Evolutionary conservation across 2,888 invertebrate genomes (phyloP), one percentile per base, ranked within the genome.

Genomic region (Nesidiocoris tenuis): DNA sequence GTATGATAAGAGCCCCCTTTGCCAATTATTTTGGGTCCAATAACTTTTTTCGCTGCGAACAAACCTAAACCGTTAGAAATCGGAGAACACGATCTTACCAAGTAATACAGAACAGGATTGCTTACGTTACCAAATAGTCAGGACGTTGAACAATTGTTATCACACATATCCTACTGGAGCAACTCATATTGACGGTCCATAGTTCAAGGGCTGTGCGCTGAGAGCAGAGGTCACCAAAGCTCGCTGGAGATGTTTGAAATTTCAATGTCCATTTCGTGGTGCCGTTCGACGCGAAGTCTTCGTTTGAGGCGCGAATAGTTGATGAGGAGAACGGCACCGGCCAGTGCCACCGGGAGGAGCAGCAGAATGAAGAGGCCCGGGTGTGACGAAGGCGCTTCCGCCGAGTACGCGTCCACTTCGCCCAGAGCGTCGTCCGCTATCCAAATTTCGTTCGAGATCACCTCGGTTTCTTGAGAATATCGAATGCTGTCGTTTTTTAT

Each of bases 171-270:
- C 39, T 39, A 39, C 3, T 3, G 39, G 5, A 12, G 39, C 39
- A 39, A 39, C 3, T 7, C 39, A 12, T 12, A 39, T 39, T 12
- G 12, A 39, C 39, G 39, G 39, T 39, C 39, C 39, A 3, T 7
- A 39, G 39, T 39, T 39, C 39, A 70, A 57, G 70, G 70, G n/a
- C 59, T 70, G 24, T 70, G 70, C 25, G 64, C 54, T 12, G 78
- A 76, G 55, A 79, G 79, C 39, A 79, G 61, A 55, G 79, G 79
- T 79, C 79, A 79, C 79, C 79, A 79, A 63, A 79, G 77, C 65
- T 79, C 79, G 72, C 77, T 79, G n/a, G 79, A 79, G 61, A 79
- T 77, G 68, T 79, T 77, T 55, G 77, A 75, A 56, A 79, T 79
- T 70, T 79, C 79, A 59, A 79, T 78, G 68, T 79, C 79, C 74